These are phyloP conservation scores for Elysia crispata DNA, from an alignment of 2,888 invertebrate genomes.

Conservation along the genomic window DNA sequence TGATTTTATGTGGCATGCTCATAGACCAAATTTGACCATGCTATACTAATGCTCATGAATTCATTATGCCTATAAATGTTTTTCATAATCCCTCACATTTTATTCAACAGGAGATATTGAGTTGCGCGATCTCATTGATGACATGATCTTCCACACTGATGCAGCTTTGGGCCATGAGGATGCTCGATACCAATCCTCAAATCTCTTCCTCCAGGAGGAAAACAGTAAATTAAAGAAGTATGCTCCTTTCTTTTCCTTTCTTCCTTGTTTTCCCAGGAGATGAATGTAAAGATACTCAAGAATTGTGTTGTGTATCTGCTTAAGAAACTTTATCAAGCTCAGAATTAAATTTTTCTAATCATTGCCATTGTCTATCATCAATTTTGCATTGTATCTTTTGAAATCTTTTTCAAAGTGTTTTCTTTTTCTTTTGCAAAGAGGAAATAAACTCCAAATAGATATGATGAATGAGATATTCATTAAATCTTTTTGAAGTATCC, in stretches of 20 bases:
- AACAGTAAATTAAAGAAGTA: constrained; percentile 15
- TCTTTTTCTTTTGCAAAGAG: neutral
- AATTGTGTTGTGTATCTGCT: too few species aligned
- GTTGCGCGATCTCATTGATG: constrained; percentile 43
- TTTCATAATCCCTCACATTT: neutral
- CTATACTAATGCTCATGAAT: too few species aligned
- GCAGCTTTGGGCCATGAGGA: constrained; percentile 36
- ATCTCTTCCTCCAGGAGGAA: constrained; percentile 35
- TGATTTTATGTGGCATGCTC: too few species aligned
- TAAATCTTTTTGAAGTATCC: too few species aligned
- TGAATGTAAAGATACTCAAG: too few species aligned
- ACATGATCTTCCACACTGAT: constrained; percentile 45
- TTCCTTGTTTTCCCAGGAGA: neutral
- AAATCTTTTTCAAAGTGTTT: neutral
- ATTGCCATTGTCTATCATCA: too few species aligned
- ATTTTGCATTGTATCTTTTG: neutral
- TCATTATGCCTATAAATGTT: too few species aligned
- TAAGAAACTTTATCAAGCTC: too few species aligned
- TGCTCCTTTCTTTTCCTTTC: neutral
- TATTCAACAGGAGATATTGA: constrained; percentile 35
- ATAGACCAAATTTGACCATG: too few species aligned
- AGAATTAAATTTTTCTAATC: too few species aligned
- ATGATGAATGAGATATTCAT: too few species aligned
- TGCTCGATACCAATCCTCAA: constrained; percentile 30
- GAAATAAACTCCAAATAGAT: too few species aligned